Evolutionary conservation across 2,113 vertebrate genomes (phyloP).

Genomic region (Malurus elegans): DNA sequence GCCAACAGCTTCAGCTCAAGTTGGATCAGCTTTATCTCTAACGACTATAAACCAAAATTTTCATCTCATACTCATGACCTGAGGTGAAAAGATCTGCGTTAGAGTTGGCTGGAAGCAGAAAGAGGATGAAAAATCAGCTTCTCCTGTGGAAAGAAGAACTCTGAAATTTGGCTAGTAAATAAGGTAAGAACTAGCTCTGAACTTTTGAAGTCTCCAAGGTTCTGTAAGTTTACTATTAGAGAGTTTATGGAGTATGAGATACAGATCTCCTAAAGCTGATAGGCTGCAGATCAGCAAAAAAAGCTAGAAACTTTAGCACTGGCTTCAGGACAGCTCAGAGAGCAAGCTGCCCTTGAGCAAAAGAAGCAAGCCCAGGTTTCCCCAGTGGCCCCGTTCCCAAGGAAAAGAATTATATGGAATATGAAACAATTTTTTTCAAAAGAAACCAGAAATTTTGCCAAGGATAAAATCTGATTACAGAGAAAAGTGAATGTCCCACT

Average conservation of each 20-base stretch:
- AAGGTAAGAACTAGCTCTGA: slow-evolving; percentile 14
- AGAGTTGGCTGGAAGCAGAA: background rate
- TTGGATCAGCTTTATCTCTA: background rate
- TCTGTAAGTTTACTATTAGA: background rate
- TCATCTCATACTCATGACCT: background rate
- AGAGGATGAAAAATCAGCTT: slow-evolving; percentile 3
- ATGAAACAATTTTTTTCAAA: background rate
- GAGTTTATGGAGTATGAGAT: slow-evolving; percentile 13
- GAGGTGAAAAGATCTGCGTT: background rate
- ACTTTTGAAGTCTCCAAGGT: slow-evolving; percentile 35
- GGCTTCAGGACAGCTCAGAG: background rate
- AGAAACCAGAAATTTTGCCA: slow-evolving; percentile 8
- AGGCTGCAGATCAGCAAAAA: slow-evolving; percentile 3
- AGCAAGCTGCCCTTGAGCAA: background rate
- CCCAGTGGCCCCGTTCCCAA: background rate
- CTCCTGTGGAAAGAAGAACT: slow-evolving; percentile 3
- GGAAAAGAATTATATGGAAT: background rate
- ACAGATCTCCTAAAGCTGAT: background rate
- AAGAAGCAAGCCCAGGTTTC: background rate
- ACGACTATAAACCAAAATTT: background rate
- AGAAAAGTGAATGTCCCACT: background rate
- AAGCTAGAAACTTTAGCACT: background rate
- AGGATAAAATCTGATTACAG: slow-evolving; percentile 27
- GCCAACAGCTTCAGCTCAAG: background rate
- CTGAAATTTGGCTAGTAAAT: slow-evolving; percentile 19